Base-by-base conservation (phyloP, 1,140 invertebrate species). In the Zeugodacus cucurbitae region DNA sequence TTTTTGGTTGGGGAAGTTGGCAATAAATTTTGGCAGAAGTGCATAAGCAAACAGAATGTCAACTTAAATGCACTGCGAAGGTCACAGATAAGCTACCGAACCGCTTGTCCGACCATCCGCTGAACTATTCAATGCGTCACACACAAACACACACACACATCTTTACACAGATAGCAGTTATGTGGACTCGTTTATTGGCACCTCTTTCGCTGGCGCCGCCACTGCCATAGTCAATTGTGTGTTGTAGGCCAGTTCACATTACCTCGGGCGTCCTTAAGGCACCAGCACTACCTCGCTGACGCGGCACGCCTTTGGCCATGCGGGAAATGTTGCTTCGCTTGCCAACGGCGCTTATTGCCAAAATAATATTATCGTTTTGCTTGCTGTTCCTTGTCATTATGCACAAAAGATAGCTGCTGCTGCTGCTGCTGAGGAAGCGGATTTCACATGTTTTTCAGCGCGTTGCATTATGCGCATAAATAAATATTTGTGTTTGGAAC, bases 21-120 rank as follows among this genome's bases (percentile, higher is more conserved):
- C 20, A 82, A 82, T 82, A 82, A 82, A 82, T 82, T 82, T 82
- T 82, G 74, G 74, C 74, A 82, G 74, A 82, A 82, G 74, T 82
- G 74, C 74, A 82, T 54, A 82, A 44, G 22, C 74, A 82, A 82
- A 82, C 74, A 82, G 74, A 82, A 82, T 82, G 74, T 82, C 74
- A 82, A 82, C 74, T 82, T 54, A 44, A 82, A 82, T 82, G 74
- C 74, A 82, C 41, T 82, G 17, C 11, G 74, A 82, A 82, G 74
- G 74, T 48, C 41, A n/a, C 22, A 48, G 74, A 48, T 48, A 82
- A 82, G 41, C 41, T 48, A 22, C 74, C 41, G 74, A 26, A 82
- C n/a, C 41, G 74, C 11, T 41, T 54, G 74, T 82, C 74, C 37
- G 32, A 17, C 48, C 48, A 54, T 17, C 48, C 48, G 70, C 29